phyloP scores from a whole-genome alignment of 2,888 invertebrate species.

The Drosophila leonis region DNA sequence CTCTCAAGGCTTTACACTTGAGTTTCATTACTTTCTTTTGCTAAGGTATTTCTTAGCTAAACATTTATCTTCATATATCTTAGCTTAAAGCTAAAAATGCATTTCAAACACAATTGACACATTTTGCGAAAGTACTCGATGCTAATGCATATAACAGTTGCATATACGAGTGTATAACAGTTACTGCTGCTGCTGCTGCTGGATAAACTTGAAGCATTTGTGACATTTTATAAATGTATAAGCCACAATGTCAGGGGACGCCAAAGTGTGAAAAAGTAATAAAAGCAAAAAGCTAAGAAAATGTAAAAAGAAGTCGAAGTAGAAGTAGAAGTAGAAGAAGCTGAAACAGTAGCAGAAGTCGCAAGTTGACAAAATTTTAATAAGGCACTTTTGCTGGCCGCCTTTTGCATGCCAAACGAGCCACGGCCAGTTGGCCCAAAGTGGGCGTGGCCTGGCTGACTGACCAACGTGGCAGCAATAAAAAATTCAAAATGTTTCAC shows the following conservation, averaged over 20 bases:
- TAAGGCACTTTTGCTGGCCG: slow-evolving; percentile 75
- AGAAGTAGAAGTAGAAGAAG: background rate
- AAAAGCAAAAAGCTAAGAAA: slow-evolving; percentile 37
- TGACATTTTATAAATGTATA: slow-evolving; percentile 57
- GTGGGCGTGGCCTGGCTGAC: slow-evolving; percentile 29
- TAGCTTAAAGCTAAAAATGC: slow-evolving; percentile 12
- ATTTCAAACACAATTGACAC: slow-evolving; percentile 16
- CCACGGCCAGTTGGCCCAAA: background rate
- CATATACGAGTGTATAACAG: background rate
- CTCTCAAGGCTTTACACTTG: background rate
- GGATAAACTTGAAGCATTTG: slow-evolving; percentile 20
- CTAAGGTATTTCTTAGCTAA: too few species aligned
- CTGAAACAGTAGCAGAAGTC: slow-evolving; percentile 43
- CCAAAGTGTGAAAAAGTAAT: slow-evolving; percentile 65
- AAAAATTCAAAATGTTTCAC: slow-evolving; percentile 85
- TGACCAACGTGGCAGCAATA: slow-evolving; percentile 72
- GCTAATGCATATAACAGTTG: slow-evolving; percentile 4
- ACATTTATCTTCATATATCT: background rate
- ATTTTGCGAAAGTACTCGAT: slow-evolving; percentile 3
- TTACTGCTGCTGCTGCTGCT: background rate
- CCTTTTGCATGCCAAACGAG: slow-evolving; percentile 71
- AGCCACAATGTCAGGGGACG: slow-evolving; percentile 64
- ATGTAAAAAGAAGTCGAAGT: slow-evolving; percentile 12
- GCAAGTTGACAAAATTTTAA: slow-evolving; percentile 80
- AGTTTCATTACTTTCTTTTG: background rate